Evolutionary conservation across 1,140 invertebrate genomes (phyloP), one percentile per base, ranked within the genome.

Genomic region (Nylanderia fulva): DNA sequence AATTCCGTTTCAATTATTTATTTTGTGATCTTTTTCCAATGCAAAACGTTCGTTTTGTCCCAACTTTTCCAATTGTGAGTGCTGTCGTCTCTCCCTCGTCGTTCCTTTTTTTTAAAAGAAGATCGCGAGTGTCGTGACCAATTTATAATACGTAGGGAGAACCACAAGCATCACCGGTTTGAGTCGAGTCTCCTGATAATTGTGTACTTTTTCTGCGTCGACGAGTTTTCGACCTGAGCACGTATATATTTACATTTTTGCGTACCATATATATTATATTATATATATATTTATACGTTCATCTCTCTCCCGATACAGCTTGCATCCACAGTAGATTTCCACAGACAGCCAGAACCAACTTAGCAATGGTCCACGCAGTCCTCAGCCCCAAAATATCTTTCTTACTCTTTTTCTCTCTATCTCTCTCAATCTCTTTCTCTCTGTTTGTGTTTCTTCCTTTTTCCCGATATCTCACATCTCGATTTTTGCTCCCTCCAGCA

Each of bases 351-450:
- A 90, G 88, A 85, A 89, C 85, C 90, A 85, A 92, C 85, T 92
- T 93, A 92, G 89, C 91, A 94, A 93, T 94, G 93, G 91, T 94
- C 93, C 92, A 93, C 90, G 91, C 92, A 94, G 93, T 94, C 93
- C 91, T 93, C 90, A 89, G 90, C 88, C 45, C 45, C 88, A 91
- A 86, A 90, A 69, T 89, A 33, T 88, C 69, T 80, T 54, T 79
- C 71, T 75, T 39, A n/a, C n/a, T n/a, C n/a, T 61, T n/a, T 84
- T n/a, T n/a, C 6, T 84, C 69, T 82, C 48, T 71, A 2, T 84
- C 69, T 82, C 48, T 71, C 7, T 72, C 29, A 72, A 11, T 82
- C 24, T 82, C 52, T 83, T 24, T 74, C 24, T 72, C 52, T 83
- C 66, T 74, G 2, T 75, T 54, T 75, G 13, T 72, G 5, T 61